Evolutionary conservation across 2,888 invertebrate species (phyloP), one percentile per base, ranked within the genome.

Genomic region (Erebia aethiops): DNA sequence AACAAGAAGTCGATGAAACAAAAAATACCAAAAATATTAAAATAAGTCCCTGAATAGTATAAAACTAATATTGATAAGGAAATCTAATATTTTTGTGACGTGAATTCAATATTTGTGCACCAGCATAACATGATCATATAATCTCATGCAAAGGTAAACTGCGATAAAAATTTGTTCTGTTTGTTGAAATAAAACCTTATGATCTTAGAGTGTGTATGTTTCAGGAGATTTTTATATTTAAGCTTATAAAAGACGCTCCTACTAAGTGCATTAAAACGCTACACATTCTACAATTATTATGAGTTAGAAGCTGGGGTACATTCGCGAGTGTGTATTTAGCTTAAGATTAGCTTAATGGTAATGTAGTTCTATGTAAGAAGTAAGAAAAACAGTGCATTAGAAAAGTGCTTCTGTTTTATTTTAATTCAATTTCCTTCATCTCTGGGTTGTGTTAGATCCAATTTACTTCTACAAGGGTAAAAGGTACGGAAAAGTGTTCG

Each of bases 401-500:
- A 62, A 64, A 69, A 46, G 18, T 56, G 61, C 46, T 69, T 57
- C 70, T 67, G 67, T 51, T 68, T 63, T 68, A 64, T 46, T 72
- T 72, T 72, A 72, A 72, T 72, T 70, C 70, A 43, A 72, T 72
- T 72, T 61, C 43, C 71, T 18, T 65, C 52, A 65, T 65, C 61
- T 67, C 70, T 63, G 21, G 56, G n/a, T 64, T 72, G 13, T 52
- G 43, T 46, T 68, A 57, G 63, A 71, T 69, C 60, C 67, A 71
- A 70, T 71, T 71, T 67, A 56, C 67, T 60, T 64, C 60, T 13
- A 66, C 35, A 71, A 46, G 62, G 43, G 49, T 67, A 26, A 67
- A 58, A 51, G 62, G 18, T 63, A 60, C 51, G 35, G 63, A 67
- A 49, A 67, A 49, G 57, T 57, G 51, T 58, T 51, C 16, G 67